Evolutionary conservation across 2,888 invertebrate genomes (phyloP), one percentile per base, ranked within the genome.

Genomic region (Eretmocerus hayati): DNA sequence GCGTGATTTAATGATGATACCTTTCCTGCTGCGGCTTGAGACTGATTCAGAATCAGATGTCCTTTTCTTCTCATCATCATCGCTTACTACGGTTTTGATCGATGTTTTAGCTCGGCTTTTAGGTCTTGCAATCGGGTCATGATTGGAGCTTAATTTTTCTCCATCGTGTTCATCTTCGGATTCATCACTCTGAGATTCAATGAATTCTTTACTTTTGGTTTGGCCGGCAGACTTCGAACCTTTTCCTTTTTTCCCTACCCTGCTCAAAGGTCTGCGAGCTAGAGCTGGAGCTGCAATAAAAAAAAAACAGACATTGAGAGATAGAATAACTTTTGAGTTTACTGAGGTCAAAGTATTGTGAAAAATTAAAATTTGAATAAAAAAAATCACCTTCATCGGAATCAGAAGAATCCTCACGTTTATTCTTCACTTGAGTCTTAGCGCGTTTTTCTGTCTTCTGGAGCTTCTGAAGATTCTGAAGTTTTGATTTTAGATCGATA

Each of bases 321-420:
- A 26, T 26, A 26, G 8, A 26, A 6, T 9, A 26, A 26, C 26
- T 11, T 26, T 26, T 26, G 26, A 11, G 11, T 26, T 26, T n/a
- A 19, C 31, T 19, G 16, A 35, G 4, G 4, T 33, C 26, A 2
- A 2, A 3, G 16, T 26, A 15, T 40, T 16, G 21, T 20, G 21
- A 18, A 20, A 31, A 1, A 42, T 5, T 36, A 6, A 13, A 35
- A 46, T 19, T 39, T 45, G 6, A 11, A 26, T 26, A 9, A 1
- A 6, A 9, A 1, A 26, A 6, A n/a, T 26, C 15, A n/a, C 31
- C 30, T 31, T 18, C 26, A 13, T 46, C 46, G 20, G 18, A 33
- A 9, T 46, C 46, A 13, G 31, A 31, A 38, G 37, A 38, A 9
- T 45, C 30, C 18, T 38, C 38, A 30, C 8, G 5, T 19, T n/a